Conservation (phyloP, 53 echinoderm and acorn worm species). For the Paracentrotus lividus region DNA sequence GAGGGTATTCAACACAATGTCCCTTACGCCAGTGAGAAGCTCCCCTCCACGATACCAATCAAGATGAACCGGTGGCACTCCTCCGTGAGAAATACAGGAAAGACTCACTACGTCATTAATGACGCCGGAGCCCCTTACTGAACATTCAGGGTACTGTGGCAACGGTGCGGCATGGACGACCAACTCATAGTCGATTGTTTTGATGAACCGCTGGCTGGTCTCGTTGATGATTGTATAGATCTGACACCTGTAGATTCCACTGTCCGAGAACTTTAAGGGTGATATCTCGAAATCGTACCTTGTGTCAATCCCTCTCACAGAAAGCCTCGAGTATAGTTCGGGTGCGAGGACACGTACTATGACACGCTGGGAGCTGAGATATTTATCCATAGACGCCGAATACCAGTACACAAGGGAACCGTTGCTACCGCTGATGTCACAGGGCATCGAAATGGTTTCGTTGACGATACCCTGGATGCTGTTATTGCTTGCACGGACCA, state of each 20-base stretch:
- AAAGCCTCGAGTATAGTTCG: constrained; percentile 14
- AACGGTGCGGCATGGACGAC: constrained; percentile 25
- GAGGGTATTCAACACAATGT: not conserved
- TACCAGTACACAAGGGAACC: constrained; percentile 57
- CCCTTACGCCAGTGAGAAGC: not conserved
- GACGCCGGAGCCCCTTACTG: not conserved
- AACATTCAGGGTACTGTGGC: constrained; percentile 23
- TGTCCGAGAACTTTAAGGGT: not conserved
- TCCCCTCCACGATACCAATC: constrained; percentile 31
- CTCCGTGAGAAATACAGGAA: constrained; percentile 49
- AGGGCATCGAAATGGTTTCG: not conserved
- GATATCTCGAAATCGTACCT: constrained; percentile 33
- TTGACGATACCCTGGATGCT: constrained; percentile 1
- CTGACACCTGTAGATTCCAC: constrained; percentile 1
- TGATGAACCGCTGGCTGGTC: not conserved
- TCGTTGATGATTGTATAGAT: not conserved
- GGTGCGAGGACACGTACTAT: not conserved
- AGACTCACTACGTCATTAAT: not conserved
- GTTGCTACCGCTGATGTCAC: constrained; percentile 31
- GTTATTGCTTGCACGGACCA: constrained; percentile 6
- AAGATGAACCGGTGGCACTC: constrained; percentile 45
- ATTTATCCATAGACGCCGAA: not conserved
- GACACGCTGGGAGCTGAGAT: constrained; percentile 14
- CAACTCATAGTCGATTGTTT: constrained; percentile 53
- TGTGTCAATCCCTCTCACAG: not conserved